Evolutionary conservation across 2,797 vertebrate species (phyloP).

Genomic region (Arctocebus calabarensis): DNA sequence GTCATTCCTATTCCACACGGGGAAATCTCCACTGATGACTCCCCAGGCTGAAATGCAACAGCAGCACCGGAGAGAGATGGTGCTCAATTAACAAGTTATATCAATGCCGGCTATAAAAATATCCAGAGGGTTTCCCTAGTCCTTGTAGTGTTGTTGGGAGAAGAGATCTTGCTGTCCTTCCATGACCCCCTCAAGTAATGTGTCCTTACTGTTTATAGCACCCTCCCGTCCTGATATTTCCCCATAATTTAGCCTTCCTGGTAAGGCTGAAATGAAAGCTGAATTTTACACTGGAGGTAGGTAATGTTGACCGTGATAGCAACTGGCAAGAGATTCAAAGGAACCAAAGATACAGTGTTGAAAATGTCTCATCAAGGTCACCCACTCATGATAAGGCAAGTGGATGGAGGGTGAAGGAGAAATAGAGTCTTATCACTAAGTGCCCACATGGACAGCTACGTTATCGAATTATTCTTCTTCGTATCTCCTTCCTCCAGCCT

Average conservation of each 20-base stretch:
- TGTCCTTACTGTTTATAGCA: neutral
- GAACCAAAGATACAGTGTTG: constrained; percentile 28
- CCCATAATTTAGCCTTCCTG: constrained; percentile 33
- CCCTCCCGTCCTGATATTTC: neutral
- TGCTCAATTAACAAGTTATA: neutral
- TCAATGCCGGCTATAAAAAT: neutral
- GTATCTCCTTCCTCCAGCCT: neutral
- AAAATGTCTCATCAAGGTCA: constrained; percentile 67
- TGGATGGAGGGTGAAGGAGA: neutral
- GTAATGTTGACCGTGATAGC: constrained; percentile 64
- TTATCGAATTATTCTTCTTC: constrained; percentile 38
- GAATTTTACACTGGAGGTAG: constrained; percentile 53
- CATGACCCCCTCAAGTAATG: neutral
- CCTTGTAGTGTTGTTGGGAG: neutral
- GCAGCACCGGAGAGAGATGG: neutral
- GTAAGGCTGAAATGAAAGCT: constrained; percentile 16
- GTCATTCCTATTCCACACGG: neutral
- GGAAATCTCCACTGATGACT: neutral
- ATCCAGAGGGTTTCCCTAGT: neutral
- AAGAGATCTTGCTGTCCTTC: neutral
- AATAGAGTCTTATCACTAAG: neutral
- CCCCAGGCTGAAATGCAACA: neutral
- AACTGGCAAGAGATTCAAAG: constrained; percentile 66
- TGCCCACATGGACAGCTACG: neutral
- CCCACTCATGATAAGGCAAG: neutral